Percentiles rank a stretch among this genome's conserved stretches.
These are phyloP conservation scores for Scolanthus callimorphus DNA, from an alignment of 92 coral and sea anemone genomes.

Conservation along the genomic window DNA sequence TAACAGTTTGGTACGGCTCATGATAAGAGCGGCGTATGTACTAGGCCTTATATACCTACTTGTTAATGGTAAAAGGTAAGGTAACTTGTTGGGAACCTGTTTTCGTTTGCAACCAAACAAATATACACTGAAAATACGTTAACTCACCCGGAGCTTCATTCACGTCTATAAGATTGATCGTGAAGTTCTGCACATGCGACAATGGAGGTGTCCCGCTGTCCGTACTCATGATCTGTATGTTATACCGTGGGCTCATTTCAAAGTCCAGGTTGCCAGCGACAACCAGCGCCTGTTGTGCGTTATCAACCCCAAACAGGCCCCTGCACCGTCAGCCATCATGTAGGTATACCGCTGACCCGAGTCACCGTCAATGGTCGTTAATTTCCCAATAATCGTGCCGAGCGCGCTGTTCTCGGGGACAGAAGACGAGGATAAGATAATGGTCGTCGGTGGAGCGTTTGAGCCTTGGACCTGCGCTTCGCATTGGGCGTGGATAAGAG, in stretches of 20 bases:
- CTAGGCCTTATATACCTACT: neutral
- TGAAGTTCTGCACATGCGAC: conserved; percentile 49
- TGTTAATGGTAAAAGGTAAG: too few relatives aligned
- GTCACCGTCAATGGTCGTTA: conserved; percentile 46
- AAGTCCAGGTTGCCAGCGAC: conserved; percentile 50
- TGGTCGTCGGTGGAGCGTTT: conserved; percentile 44
- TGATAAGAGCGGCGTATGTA: too few relatives aligned
- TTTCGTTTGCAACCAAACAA: too few relatives aligned
- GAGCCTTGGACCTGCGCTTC: conserved; percentile 39
- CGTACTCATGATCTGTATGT: conserved; percentile 33
- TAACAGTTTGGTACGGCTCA: too few relatives aligned
- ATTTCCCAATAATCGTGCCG: conserved; percentile 39
- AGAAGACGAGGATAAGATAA: conserved; percentile 39
- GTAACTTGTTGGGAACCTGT: too few relatives aligned
- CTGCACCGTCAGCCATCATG: conserved; percentile 37
- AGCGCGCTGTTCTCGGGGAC: conserved; percentile 52
- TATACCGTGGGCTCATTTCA: conserved; percentile 47
- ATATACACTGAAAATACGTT: too few relatives aligned
- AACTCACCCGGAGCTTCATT: conserved; percentile 66
- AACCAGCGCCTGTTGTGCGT: conserved; percentile 18
- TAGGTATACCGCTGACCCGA: conserved; percentile 39
- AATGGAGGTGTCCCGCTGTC: conserved; percentile 61
- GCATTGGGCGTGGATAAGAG: conserved; percentile 51
- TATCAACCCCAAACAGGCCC: conserved; percentile 39
- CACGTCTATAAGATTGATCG: conserved; percentile 43